These are phyloP conservation scores for Halictus ligatus DNA, from an alignment of 2,888 invertebrate species.

Conservation along the genomic window DNA sequence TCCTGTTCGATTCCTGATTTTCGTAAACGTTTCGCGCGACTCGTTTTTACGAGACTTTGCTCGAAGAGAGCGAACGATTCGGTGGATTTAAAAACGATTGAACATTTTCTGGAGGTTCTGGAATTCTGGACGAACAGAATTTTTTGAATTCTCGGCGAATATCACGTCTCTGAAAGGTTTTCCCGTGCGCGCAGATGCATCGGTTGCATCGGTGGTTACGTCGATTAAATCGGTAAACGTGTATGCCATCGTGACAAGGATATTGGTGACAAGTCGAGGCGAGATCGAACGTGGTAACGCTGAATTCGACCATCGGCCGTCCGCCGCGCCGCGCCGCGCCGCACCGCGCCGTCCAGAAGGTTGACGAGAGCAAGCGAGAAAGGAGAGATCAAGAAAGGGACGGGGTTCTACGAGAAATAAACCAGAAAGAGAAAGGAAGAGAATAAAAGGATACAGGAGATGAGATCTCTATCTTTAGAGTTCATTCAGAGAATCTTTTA, in stretches of 20 bases:
- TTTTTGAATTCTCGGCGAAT: neutral
- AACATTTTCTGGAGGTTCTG: neutral
- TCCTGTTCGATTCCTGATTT: neutral
- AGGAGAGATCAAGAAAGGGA: conserved; percentile 1
- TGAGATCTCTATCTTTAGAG: conserved; percentile 76
- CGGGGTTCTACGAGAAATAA: conserved; percentile 10
- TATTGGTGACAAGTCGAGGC: conserved; percentile 4
- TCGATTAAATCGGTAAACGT: neutral
- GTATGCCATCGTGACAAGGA: neutral
- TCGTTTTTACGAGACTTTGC: neutral
- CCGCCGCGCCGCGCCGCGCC: neutral
- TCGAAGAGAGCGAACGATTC: neutral
- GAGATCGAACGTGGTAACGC: conserved; percentile 12
- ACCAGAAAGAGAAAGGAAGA: conserved; percentile 32
- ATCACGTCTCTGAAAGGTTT: neutral
- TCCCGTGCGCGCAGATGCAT: neutral
- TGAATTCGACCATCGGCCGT: conserved; percentile 20
- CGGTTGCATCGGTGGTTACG: neutral
- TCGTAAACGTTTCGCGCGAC: neutral
- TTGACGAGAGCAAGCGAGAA: conserved; percentile 31
- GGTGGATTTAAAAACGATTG: neutral
- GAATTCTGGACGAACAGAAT: neutral
- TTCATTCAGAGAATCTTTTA: conserved; percentile 79
- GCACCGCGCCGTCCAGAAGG: conserved; percentile 4
- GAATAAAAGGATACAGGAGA: conserved; percentile 32